Evolutionary conservation across 1,140 invertebrate genomes (phyloP), one percentile per base, ranked within the genome.

Genomic region (Drosophila micromelanica): DNA sequence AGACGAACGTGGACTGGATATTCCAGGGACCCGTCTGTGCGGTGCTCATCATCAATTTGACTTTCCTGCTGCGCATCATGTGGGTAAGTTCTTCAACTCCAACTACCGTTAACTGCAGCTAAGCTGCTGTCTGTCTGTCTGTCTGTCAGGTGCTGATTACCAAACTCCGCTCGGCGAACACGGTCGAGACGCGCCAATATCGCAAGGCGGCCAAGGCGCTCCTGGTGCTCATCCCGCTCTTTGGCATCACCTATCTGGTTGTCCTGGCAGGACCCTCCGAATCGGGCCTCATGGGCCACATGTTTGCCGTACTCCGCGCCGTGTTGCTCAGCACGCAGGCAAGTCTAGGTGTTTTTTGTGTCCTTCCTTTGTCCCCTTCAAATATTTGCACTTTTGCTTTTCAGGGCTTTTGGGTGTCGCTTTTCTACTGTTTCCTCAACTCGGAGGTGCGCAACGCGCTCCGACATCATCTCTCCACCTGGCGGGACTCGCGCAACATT

Each of bases 341-440:
- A 68, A 67, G 84, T 42, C n/a, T n/a, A n/a, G n/a, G 2, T 48
- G 3, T 23, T 12, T n/a, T 43, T 15, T 43, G 9, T 8, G 40
- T 56, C 1, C 17, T 5, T 30, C 8, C 46, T 35, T 11, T 57
- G 11, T 56, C 59, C 15, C 38, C 6, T 17, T 17, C 23, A 49
- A 54, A 51, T 73, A 56, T 69, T 73, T 72, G n/a, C 27, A 9
- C 35, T 68, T 20, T n/a, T 35, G 42, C 45, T 73, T 63, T 23
- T 8, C 55, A 92, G 91, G 97, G 97, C 64, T 96, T 98, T 86
- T 95, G 95, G 32, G 96, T 98, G 54, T 96, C 97, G 27, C 91
- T 98, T 17, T 96, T 98, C 92, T 98, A 98, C 93, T 98, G 97
- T 92, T 98, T 98, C 92, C 94, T 98, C 67, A 98, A 98, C 93